Evolutionary conservation across 2,888 invertebrate genomes (phyloP).

Genomic region (Papilio elwesi): DNA sequence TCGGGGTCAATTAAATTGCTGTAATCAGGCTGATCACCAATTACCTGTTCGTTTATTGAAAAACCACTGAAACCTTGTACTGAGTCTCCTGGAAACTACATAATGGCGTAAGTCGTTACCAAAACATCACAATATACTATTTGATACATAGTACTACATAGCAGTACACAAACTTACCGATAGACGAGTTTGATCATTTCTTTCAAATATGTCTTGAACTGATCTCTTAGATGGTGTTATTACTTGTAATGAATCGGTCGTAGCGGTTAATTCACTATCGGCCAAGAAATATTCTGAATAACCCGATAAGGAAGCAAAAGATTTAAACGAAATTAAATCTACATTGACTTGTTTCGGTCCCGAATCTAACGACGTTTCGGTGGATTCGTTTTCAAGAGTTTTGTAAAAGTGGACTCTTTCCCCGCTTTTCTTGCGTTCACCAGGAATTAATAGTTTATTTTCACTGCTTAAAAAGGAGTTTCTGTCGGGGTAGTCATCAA

Average conservation of each 20-base stretch:
- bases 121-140: background rate
- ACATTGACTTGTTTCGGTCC: slow-evolving; percentile 51
- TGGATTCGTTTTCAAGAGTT: slow-evolving; percentile 51
- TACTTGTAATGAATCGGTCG: slow-evolving; percentile 40
- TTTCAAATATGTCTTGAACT: slow-evolving; percentile 68
- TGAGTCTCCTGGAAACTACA: slow-evolving; percentile 44
- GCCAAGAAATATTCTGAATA: slow-evolving; percentile 65
- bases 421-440: slow-evolving; percentile 12
- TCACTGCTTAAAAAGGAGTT: slow-evolving; percentile 18
- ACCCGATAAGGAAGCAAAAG: slow-evolving; percentile 60
- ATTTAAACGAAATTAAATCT: slow-evolving; percentile 66
- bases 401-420: slow-evolving; percentile 52
- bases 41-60: slow-evolving; percentile 61
- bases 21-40: slow-evolving; percentile 65
- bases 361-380: slow-evolving; percentile 49
- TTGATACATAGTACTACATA: background rate
- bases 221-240: slow-evolving; percentile 48
- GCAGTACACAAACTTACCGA: slow-evolving; percentile 51
- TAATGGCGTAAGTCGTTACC: background rate
- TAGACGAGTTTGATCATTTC: slow-evolving; percentile 55
- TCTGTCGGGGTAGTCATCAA: slow-evolving; percentile 47
- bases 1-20: slow-evolving; percentile 70
- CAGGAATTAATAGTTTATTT: slow-evolving; percentile 9
- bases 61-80: slow-evolving; percentile 74
- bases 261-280: slow-evolving; percentile 54